Base-by-base conservation (phyloP, 2,113 vertebrate genomes). In the Phylloscopus trochiloides region DNA sequence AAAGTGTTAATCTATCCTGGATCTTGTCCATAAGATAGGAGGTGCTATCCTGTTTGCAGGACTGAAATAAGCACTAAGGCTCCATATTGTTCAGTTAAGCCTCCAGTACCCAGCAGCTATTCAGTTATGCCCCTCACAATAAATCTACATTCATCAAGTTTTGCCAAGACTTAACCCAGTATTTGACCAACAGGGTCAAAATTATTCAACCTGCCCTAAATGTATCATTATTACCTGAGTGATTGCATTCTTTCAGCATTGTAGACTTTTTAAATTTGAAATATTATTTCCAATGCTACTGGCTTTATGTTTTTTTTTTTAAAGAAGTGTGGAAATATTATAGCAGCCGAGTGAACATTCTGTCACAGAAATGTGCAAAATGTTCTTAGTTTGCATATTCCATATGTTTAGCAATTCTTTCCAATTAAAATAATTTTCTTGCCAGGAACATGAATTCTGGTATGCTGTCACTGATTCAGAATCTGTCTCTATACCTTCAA, bases 281-380 rank as follows among this genome's bases (percentile, higher is more conserved):
- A 24, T 19, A 61, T 52, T 85, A 50, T 48, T 86, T 77, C 45
- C 75, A 58, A n/a, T 26, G 13, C 38, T 84, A 58, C 45, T 36
- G 18, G 4, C 17, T 57, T 58, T 43, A 9, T 22, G 5, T 0
- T 3, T 4, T 57, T 88, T 95, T 88, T 95, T 92, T 91, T 4
- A 28, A 82, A 59, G 58, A 88, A 63, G 88, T 94, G 70, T 80
- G 42, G 68, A 65, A 75, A 87, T 72, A 94, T 81, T 78, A 82
- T 73, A 94, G 93, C 94, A 92, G 76, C 80, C 1, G 79, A 96
- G 96, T 92, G 90, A 97, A 88, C 82, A 92, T 59, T 91, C 45
- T 75, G 68, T 85, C n/a, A 76, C 52, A 77, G 70, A 94, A 95
- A 91, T 62, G 90, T 73, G 88, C 92, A 93, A 94, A 94, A 82